Evolutionary conservation across 2,113 vertebrate genomes (phyloP), one percentile per base, ranked within the genome.

Genomic region (Paracanthobrama guichenoti): DNA sequence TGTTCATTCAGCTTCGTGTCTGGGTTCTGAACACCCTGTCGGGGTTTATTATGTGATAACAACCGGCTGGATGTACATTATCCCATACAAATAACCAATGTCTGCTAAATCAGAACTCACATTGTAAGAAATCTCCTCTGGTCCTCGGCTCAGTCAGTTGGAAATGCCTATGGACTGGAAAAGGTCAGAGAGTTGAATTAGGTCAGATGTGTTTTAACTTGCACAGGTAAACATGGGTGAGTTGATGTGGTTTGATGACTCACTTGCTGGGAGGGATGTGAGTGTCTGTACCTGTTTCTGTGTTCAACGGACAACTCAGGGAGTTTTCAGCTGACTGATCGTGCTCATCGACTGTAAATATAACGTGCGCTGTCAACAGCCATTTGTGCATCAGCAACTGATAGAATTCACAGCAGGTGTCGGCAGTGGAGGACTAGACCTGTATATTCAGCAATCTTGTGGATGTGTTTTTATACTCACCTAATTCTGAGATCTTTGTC

Each of bases 101-200:
- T 22, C 18, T 22, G 18, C 18, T 22, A 9, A 55, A 22, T 55
- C 53, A 8, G 6, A 39, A 87, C 94, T 94, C 88, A 95, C 94
- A 92, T 1, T 93, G 92, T 42, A 93, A 78, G 57, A 94, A 93
- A 26, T 94, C 92, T 0, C 78, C 88, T 90, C 94, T 92, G 0
- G 81, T 91, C 89, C 88, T 93, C 0, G 91, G 93, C 42, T 94
- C 90, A 0, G 22, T 86, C 77, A 59, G 78, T 22, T 14, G 31
- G 46, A 31, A 50, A 48, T 83, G 66, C 42, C 31, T 85, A 48
- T 42, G 76, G 46, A 59, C 86, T 83, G 86, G 60, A 71, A 78
- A 72, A 50, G 66, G 44, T 80, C 16, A 82, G 26, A 59, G 24
- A 44, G 1, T 46, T 39, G 64, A n/a, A 22, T 73, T 2, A 28